Base-by-base conservation (phyloP, 2,113 vertebrate species). In the Corythaixoides concolor region DNA sequence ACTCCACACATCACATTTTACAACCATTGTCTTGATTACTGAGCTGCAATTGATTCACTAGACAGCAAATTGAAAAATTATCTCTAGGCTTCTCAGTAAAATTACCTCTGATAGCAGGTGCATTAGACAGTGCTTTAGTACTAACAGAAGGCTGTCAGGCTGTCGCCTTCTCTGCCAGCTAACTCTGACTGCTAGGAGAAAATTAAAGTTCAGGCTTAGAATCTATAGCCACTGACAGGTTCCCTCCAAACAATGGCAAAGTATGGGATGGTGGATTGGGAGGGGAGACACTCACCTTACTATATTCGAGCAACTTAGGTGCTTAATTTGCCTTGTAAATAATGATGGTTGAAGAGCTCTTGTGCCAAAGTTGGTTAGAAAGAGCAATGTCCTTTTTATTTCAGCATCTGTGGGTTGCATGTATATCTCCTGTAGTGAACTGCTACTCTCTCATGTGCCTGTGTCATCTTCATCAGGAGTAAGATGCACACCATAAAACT, bases 11-110 rank as follows among this genome's bases (percentile, higher is more conserved):
- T 78, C 55, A 73, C 30, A n/a, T 93, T 92, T 89, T 77, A 39
- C 19, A 96, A 93, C 76, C 79, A 74, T 92, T 74, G 91, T 97
- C 90, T 95, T 95, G 97, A 97, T 97, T 94, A 90, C 87, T 96
- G 96, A 93, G 85, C 81, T 93, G 77, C 93, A 97, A 96, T 91
- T 92, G 95, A 97, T 95, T 97, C 89, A 90, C 89, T 91, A 79
- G 94, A 94, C 85, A 96, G 92, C 77, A 97, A 97, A 96, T 94
- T 96, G 96, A 96, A 96, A 96, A 97, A 95, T 96, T 94, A 93
- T 97, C 97, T 93, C 77, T 49, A 75, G 90, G 88, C 93, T 97
- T 92, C 86, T 87, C 41, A 82, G 72, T 89, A 92, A 96, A 97
- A 97, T 97, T 90, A 88, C 91, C 77, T 95, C 79, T 66, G 91